These are phyloP conservation scores for Phyllostomus hastatus DNA, from an alignment of 2,113 vertebrate species.

Conservation along the genomic window DNA sequence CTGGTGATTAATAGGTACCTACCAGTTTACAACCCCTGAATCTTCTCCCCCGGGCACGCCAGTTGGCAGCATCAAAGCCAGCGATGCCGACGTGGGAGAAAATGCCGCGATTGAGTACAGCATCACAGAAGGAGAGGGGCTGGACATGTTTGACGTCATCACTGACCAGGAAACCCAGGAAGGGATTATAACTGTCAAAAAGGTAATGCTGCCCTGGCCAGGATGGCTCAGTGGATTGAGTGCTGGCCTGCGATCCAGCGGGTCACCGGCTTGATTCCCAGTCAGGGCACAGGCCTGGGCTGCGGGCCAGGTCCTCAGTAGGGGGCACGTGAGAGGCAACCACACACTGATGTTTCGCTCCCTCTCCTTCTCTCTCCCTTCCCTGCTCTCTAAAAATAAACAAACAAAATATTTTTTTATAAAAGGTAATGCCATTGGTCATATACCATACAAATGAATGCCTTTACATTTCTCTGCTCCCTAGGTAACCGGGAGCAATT, in stretches of 20 bases:
- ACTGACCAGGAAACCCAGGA: conserved; percentile 93
- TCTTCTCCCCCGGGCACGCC: conserved; percentile 82
- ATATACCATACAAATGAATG: not conserved
- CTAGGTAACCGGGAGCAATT: not conserved
- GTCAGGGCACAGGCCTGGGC: too few species aligned
- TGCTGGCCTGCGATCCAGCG: too few species aligned
- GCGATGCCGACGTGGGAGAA: conserved; percentile 89
- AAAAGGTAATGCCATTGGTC: not conserved
- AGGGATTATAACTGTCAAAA: conserved; percentile 91
- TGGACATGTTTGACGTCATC: conserved; percentile 89
- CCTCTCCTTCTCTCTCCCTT: too few species aligned
- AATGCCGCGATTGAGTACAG: conserved; percentile 94
- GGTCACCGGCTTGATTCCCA: too few species aligned
- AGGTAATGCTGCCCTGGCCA: conserved; percentile 79
- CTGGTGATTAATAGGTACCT: conserved; percentile 82
- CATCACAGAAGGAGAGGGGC: conserved; percentile 90
- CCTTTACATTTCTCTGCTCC: not conserved
- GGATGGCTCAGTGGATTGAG: too few species aligned
- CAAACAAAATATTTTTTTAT: too few species aligned
- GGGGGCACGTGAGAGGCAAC: too few species aligned
- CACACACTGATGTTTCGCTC: too few species aligned
- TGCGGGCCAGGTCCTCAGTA: too few species aligned
- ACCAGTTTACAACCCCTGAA: conserved; percentile 91
- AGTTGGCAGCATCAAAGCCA: conserved; percentile 89
- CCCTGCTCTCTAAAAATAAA: too few species aligned